Base-by-base conservation (phyloP, 2,113 vertebrate genomes). In the Triplophysa rosa region DNA sequence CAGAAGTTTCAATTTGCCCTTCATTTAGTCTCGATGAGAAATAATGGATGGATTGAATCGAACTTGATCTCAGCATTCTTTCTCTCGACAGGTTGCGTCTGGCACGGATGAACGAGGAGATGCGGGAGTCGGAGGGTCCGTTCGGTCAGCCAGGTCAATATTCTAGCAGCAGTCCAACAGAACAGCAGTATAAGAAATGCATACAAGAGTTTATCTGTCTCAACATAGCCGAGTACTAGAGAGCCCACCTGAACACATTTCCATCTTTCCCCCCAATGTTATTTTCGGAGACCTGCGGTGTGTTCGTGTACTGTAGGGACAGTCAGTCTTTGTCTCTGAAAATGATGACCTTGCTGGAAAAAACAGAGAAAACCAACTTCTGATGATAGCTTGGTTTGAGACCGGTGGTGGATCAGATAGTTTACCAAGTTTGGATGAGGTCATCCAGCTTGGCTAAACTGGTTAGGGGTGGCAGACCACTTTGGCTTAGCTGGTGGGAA, bases 161-260 rank as follows among this genome's bases (percentile, higher is more conserved):
- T 84, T 91, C 93, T 52, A 93, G 87, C 91, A 95, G 94, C 94
- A 98, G 97, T 89, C 95, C 97, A 80, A 99, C 96, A 2, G 97
- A 98, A 88, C 96, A 95, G 84, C 97, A 99, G 93, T 99, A 97
- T 93, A 95, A 94, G 89, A 95, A 93, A 83, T 98, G 97, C 91
- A 97, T 99, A 88, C 97, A 99, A 93, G 97, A 98, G 88, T 99
- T 99, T 90, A 99, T 99, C 92, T 94, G 95, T 88, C 93, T 99
- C 86, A 94, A 90, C 77, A 95, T 99, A 91, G 95, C 96, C 26
- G 94, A 96, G 89, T 95, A 94, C 88, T 97, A 96, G 92, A 80
- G n/a, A 82, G 12, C 33, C 42, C 68, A 64, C 64, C 37, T 11
- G 52, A 64, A 68, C n/a, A 24, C 23, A 58, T 74, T 54, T 19